Conservation (phyloP, 2,113 vertebrate genomes). For the Dromaius novaehollandiae region DNA sequence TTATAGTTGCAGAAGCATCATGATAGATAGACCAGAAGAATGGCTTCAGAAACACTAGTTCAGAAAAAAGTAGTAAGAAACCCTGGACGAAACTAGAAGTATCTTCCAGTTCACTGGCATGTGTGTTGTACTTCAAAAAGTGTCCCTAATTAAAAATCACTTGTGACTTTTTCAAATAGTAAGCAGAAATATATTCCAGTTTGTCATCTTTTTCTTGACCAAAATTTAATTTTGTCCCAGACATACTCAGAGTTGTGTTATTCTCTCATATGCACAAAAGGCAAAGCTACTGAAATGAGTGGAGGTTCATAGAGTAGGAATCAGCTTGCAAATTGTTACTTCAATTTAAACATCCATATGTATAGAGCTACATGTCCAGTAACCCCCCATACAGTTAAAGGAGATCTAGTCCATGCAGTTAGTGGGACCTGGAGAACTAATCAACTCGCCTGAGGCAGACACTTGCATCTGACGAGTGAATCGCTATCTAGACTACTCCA, state of each 20-base stretch:
- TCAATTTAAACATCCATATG: neutral
- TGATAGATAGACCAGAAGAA: neutral
- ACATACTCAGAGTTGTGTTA: neutral
- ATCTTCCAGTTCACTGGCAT: neutral
- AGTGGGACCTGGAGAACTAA: neutral
- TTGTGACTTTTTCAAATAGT: neutral
- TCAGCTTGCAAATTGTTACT: neutral
- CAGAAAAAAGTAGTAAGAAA: neutral
- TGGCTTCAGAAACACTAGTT: neutral
- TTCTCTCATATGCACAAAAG: neutral
- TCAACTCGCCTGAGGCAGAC: neutral
- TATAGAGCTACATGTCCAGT: neutral
- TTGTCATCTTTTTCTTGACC: neutral
- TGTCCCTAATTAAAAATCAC: neutral
- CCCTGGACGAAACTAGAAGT: neutral
- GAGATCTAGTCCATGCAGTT: neutral
- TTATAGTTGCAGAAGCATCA: neutral
- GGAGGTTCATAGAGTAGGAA: neutral
- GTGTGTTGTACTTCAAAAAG: neutral
- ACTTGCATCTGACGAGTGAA: neutral
- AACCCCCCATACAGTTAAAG: neutral
- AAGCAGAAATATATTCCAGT: neutral
- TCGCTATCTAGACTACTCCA: neutral
- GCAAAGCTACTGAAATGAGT: neutral
- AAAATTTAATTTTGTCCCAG: neutral